These are phyloP conservation scores for Carcharodon carcharias DNA, from an alignment of 2,797 vertebrate genomes.

Conservation along the genomic window DNA sequence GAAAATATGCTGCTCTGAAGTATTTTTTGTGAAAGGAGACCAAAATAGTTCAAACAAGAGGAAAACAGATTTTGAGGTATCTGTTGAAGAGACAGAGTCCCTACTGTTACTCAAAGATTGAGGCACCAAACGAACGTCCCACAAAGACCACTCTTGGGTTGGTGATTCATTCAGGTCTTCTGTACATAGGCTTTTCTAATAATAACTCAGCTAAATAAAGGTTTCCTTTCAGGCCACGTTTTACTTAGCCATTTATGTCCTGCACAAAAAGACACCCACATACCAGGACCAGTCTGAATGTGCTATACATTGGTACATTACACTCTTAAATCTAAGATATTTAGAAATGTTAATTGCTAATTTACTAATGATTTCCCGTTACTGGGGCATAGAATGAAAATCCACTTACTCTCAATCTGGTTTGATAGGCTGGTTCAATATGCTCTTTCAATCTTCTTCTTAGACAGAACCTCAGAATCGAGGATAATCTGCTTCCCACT, in stretches of 20 bases:
- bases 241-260: not conserved
- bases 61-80: conserved; percentile 49
- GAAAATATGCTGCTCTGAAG: conserved; percentile 52
- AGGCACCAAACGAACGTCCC: conserved; percentile 22
- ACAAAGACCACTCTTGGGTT: conserved; percentile 28
- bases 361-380: not conserved
- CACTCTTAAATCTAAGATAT: not conserved
- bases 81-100: conserved; percentile 27
- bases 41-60: conserved; percentile 50
- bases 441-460: not conserved
- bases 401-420: not conserved
- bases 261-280: conserved; percentile 17
- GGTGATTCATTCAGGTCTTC: conserved; percentile 33
- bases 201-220: conserved; percentile 28
- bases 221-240: conserved; percentile 4
- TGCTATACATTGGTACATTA: not conserved
- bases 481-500: not conserved
- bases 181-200: conserved; percentile 18
- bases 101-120: conserved; percentile 8
- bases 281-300: not conserved
- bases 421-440: not conserved
- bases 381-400: not conserved
- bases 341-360: not conserved
- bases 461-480: not conserved
- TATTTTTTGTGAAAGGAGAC: conserved; percentile 50